Evolutionary conservation across 2,888 invertebrate genomes (phyloP).

Genomic region (Stomorhina lunata): DNA sequence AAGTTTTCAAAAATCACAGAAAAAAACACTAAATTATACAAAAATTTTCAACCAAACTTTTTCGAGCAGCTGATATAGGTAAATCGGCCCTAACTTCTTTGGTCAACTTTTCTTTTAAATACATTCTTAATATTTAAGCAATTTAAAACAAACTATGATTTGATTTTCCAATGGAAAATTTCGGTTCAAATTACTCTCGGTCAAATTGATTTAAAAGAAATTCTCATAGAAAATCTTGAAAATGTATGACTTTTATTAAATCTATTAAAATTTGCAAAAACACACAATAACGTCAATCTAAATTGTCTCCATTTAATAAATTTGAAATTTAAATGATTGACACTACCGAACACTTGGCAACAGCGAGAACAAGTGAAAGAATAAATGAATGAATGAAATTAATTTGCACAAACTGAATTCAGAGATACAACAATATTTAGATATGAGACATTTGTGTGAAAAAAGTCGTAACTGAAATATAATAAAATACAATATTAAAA

Average conservation of each 20-base stretch:
- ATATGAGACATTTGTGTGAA: too few species aligned
- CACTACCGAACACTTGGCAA: not conserved
- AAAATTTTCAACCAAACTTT: too few species aligned
- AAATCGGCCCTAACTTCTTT: too few species aligned
- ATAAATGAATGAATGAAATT: too few species aligned
- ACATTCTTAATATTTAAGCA: too few species aligned
- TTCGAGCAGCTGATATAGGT: too few species aligned
- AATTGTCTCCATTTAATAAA: not conserved
- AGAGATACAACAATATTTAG: too few species aligned
- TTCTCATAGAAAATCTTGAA: not conserved
- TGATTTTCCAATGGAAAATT: not conserved
- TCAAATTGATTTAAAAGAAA: not conserved
- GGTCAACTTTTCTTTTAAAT: too few species aligned
- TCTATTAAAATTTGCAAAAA: not conserved
- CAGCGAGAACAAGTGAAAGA: not conserved
- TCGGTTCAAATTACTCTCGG: not conserved
- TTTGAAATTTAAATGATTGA: conserved; percentile 5
- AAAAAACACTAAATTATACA: too few species aligned
- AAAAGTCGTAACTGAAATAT: too few species aligned
- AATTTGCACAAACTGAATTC: not conserved
- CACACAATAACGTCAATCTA: not conserved
- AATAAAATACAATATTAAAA: too few species aligned
- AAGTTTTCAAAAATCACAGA: too few species aligned
- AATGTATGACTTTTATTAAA: not conserved
- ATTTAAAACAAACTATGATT: not conserved